These are phyloP conservation scores for Callipepla californica DNA, from an alignment of 2,113 vertebrate species.

Conservation along the genomic window DNA sequence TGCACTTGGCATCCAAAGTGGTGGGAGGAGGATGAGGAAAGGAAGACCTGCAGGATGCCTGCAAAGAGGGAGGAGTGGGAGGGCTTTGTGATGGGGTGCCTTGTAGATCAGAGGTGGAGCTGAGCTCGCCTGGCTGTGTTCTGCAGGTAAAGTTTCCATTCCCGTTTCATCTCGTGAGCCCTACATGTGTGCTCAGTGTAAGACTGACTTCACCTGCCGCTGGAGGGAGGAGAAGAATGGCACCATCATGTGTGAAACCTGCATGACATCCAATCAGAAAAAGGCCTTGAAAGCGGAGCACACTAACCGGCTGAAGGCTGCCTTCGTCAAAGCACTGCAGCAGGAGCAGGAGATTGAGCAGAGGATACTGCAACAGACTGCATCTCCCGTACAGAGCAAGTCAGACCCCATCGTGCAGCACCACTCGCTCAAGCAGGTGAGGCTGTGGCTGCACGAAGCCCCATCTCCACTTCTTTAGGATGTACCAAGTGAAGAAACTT, in stretches of 20 bases:
- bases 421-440: slow-evolving; percentile 91
- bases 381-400: slow-evolving; percentile 80
- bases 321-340: slow-evolving; percentile 97
- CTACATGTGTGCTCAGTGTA: slow-evolving; percentile 92
- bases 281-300: slow-evolving; percentile 95
- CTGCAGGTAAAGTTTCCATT: slow-evolving; percentile 82
- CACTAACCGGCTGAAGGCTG: slow-evolving; percentile 94
- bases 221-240: slow-evolving; percentile 96
- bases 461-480: neutral
- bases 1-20: neutral
- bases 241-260: slow-evolving; percentile 93
- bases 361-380: slow-evolving; percentile 90
- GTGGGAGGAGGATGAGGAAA: neutral
- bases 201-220: slow-evolving; percentile 98
- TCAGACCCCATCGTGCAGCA: slow-evolving; percentile 81
- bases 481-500: neutral
- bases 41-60: neutral
- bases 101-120: neutral
- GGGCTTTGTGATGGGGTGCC: neutral
- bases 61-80: neutral
- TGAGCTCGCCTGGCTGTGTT: neutral
- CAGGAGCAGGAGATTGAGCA: slow-evolving; percentile 99
- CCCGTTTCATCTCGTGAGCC: slow-evolving; percentile 86
- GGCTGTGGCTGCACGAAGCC: neutral
- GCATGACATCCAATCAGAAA: slow-evolving; percentile 97